phyloP scores from a whole-genome alignment of 2,888 invertebrate genomes.

The Diaphora mendica region DNA sequence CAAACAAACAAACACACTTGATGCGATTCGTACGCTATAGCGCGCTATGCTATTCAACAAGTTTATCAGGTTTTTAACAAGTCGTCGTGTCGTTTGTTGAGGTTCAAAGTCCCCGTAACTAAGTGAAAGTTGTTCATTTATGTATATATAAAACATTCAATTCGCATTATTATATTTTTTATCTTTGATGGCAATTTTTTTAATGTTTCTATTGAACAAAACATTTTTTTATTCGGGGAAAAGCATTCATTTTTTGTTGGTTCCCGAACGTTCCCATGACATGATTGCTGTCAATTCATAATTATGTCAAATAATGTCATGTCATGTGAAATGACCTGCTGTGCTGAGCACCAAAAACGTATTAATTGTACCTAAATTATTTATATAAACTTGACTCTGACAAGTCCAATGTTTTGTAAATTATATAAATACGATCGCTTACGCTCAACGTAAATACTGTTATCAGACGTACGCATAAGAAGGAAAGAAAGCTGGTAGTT shows the following conservation, averaged over 20 bases:
- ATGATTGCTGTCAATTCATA: constrained; percentile 35
- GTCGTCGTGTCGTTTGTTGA: constrained; percentile 19
- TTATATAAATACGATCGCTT: constrained; percentile 32
- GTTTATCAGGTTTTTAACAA: constrained; percentile 29
- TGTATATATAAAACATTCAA: constrained; percentile 3
- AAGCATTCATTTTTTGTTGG: neutral
- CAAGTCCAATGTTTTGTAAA: neutral
- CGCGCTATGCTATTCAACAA: constrained; percentile 21
- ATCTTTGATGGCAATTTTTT: neutral
- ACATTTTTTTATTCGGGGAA: neutral
- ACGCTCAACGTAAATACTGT: constrained; percentile 51
- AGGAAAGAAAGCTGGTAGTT: constrained; percentile 80
- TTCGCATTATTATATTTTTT: neutral
- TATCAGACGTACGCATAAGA: constrained; percentile 57
- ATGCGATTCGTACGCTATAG: neutral
- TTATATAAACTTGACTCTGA: neutral
- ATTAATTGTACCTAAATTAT: neutral
- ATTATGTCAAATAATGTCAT: constrained; percentile 23
- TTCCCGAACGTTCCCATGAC: constrained; percentile 21
- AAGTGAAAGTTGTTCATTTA: constrained; percentile 39
- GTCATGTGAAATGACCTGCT: constrained; percentile 13
- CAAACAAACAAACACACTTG: no score
- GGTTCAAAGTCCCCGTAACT: constrained; percentile 33
- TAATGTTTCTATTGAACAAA: neutral
- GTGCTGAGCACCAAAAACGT: neutral